Evolutionary conservation across 1,140 invertebrate genomes (phyloP), one percentile per base, ranked within the genome.

Genomic region (Nasonia vitripennis): DNA sequence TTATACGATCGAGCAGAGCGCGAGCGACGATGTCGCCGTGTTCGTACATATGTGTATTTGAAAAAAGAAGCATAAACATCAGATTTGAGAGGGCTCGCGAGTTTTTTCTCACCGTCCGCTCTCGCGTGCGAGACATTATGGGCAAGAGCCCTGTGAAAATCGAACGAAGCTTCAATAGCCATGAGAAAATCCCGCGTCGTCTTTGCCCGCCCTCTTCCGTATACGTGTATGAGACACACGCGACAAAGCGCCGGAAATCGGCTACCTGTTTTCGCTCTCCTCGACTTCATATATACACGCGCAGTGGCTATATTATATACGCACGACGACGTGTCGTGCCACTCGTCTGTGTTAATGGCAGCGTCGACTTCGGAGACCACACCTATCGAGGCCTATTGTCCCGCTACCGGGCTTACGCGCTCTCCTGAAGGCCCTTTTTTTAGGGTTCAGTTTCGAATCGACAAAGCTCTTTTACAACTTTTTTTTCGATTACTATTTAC

Each of bases 241-340:
- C 34, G 31, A 84, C 89, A 92, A 92, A 92, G 86, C 87, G 90
- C 91, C 91, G 91, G 91, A 92, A 91, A 91, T 89, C 88, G 90
- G 90, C 87, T 89, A 87, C 55, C 55, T 62, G 55, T 62, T 62
- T 62, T 62, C 55, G 20, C 55, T 86, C 89, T 91, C 88, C 84
- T 84, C 71, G 86, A 86, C 55, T 62, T 62, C 20, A 62, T 62
- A 62, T 62, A 62, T 62, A 62, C 55, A 20, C 55, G 17, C 17
- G 55, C 55, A 20, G 20, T 20, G 6, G 55, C 55, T 62, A 17
- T 62, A 17, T 17, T 45, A 23, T 27, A 27, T 62, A 55, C 70
- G 45, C 20, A 67, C 10, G 34, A 20, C 9, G 55, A 20, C 55
- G 55, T 62, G 55, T 62, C 55, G 55, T 62, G 55, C 6, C 20